Base-by-base conservation (phyloP, 2,797 vertebrate species). In the Myripristis jacobus region DNA sequence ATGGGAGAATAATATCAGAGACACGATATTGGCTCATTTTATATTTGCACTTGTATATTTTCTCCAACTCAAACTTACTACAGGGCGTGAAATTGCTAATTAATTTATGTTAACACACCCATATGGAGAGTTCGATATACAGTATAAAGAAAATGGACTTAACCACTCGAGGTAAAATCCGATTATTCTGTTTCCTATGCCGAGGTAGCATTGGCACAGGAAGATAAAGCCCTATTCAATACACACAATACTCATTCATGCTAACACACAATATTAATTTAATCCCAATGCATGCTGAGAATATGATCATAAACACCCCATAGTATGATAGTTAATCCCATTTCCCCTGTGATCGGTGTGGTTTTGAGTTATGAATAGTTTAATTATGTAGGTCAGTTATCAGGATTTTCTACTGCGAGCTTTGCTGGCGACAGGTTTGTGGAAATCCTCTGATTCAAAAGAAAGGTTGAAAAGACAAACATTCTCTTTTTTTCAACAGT, bases 201-300 rank as follows among this genome's bases (percentile, higher is more conserved):
- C 53, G 60, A 75, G 53, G 24, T 19, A 70, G 54, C n/a, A 41
- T 18, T 47, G 43, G 52, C 48, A 22, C 34, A 62, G 41, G 11
- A 18, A 54, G 48, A 73, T 59, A 71, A 48, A 2, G 46, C 43
- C 38, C 19, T 2, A 24, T 50, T 66, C 66, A 48, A 66, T 43
- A 73, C 29, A 66, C 55, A 72, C 63, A 69, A 73, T 79, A 47
- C 90, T 89, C 93, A 93, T 95, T 96, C 94, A 95, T 95, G 94
- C 94, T 93, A 93, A 94, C 94, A 93, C 70, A 89, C 75, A 85
- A 54, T 80, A 61, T 72, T 75, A 82, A 88, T 89, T 78, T 46
- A 60, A 77, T 86, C 76, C 76, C 75, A 70, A 74, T 76, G 70
- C 78, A 84, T 78, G 87, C 80, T 56, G 74, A 82, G 65, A 73